phyloP scores from a whole-genome alignment of 2,888 invertebrate genomes.

The Pyrrhopygopsis socrates region DNA sequence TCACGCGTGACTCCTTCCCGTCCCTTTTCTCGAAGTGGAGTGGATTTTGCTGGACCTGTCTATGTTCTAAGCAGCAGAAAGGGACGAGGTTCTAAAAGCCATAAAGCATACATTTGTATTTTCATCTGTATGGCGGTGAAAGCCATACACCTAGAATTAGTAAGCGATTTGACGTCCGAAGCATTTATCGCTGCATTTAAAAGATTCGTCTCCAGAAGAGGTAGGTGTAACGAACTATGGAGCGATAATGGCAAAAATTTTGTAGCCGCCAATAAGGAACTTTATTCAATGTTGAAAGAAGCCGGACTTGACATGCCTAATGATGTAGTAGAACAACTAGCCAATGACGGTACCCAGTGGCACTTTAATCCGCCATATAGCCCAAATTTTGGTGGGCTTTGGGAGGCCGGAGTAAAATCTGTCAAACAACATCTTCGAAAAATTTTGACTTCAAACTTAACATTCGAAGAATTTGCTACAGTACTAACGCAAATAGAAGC shows the following conservation, averaged over 20 bases:
- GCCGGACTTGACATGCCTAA: neutral
- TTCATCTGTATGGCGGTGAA: conserved; percentile 69
- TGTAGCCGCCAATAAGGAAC: conserved; percentile 62
- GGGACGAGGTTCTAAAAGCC: conserved; percentile 24
- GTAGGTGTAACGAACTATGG: conserved; percentile 59
- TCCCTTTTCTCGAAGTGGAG: conserved; percentile 57
- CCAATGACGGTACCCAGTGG: conserved; percentile 68
- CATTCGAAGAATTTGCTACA: conserved; percentile 54
- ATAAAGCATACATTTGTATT: conserved; percentile 59
- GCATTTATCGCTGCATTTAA: conserved; percentile 49
- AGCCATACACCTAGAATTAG: conserved; percentile 63
- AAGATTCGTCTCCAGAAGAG: conserved; percentile 55
- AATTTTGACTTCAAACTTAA: conserved; percentile 42
- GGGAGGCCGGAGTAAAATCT: conserved; percentile 81
- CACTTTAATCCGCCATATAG: conserved; percentile 77
- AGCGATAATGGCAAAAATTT: conserved; percentile 72
- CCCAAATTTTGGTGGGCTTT: conserved; percentile 81
- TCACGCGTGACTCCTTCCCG: conserved; percentile 39
- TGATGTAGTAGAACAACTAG: neutral
- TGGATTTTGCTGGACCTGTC: conserved; percentile 70
- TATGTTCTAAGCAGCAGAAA: neutral
- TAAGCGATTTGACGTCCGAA: conserved; percentile 38
- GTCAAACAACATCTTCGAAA: conserved; percentile 75
- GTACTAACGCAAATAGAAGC: conserved; percentile 42
- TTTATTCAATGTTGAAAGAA: conserved; percentile 15